These are phyloP conservation scores for Oryzias javanicus DNA, from an alignment of 2,113 vertebrate species.

Conservation along the genomic window DNA sequence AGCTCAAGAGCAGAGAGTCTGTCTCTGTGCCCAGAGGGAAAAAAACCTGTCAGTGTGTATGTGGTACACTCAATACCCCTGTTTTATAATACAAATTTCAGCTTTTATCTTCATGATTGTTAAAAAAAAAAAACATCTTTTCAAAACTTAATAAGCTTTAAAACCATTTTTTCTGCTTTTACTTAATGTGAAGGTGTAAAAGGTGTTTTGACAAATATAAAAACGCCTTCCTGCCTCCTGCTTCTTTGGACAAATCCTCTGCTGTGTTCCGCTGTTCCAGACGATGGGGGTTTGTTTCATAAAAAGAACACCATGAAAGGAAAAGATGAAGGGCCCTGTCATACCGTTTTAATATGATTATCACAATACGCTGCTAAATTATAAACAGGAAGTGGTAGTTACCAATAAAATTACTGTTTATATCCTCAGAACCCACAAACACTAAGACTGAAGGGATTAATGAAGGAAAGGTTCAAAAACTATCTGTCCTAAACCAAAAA, in stretches of 20 bases:
- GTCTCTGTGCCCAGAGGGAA: not conserved
- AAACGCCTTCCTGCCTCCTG: constrained; percentile 35
- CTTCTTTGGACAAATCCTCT: constrained; percentile 33
- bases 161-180: not conserved
- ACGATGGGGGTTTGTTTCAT: constrained; percentile 10
- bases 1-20: constrained; percentile 12
- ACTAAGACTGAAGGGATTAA: not conserved
- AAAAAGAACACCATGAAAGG: constrained; percentile 36
- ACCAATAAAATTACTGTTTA: constrained; percentile 4
- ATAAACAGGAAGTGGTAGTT: constrained; percentile 23
- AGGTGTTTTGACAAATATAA: constrained; percentile 2
- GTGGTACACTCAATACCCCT: not conserved
- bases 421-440: not conserved
- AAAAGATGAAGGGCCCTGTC: not conserved
- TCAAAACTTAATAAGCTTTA: not conserved
- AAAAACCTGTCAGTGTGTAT: constrained; percentile 1
- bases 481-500: no score
- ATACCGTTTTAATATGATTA: constrained; percentile 26
- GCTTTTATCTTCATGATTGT: no score
- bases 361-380: constrained; percentile 11
- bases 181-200: not conserved
- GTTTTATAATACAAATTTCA: no score
- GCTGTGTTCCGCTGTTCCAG: constrained; percentile 33
- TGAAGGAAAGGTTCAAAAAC: not conserved
- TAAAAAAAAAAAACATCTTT: no score